Conservation (phyloP, 2,888 invertebrate genomes). For the Stomorhina lunata region DNA sequence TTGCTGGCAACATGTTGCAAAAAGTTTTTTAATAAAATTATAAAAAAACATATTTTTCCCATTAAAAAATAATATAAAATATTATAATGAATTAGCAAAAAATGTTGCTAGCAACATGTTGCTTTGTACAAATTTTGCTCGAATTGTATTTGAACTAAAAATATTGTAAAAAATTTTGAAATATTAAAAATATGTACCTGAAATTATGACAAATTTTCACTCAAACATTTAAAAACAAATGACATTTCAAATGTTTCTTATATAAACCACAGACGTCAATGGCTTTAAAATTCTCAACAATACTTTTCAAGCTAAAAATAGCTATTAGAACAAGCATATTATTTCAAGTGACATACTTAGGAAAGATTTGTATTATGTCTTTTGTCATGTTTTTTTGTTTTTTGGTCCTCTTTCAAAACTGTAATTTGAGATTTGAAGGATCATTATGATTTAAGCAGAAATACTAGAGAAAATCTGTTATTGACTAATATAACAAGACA, state of each 20-base stretch:
- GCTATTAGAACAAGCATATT: slow-evolving; percentile 25
- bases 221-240: no score
- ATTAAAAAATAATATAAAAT: no score
- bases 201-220: no score
- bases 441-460: slow-evolving; percentile 26
- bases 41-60: no score
- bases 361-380: background rate
- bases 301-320: background rate
- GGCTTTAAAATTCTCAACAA: slow-evolving; percentile 1
- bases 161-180: no score
- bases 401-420: background rate
- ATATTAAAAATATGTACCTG: no score
- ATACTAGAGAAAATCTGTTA: slow-evolving; percentile 8
- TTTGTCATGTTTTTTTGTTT: background rate
- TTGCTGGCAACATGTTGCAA: no score
- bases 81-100: no score
- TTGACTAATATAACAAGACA: background rate
- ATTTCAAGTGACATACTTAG: slow-evolving; percentile 48
- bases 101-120: no score
- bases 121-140: no score
- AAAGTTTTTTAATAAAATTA: background rate
- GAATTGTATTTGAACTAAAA: no score
- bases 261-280: background rate
- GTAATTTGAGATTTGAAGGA: slow-evolving; percentile 56
- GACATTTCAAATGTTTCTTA: background rate